A percentile compares a stretch with the other conserved stretches of the same genome.
phyloP scores from a whole-genome alignment of 1,140 invertebrate species.

The Dreissena rostriformis region DNA sequence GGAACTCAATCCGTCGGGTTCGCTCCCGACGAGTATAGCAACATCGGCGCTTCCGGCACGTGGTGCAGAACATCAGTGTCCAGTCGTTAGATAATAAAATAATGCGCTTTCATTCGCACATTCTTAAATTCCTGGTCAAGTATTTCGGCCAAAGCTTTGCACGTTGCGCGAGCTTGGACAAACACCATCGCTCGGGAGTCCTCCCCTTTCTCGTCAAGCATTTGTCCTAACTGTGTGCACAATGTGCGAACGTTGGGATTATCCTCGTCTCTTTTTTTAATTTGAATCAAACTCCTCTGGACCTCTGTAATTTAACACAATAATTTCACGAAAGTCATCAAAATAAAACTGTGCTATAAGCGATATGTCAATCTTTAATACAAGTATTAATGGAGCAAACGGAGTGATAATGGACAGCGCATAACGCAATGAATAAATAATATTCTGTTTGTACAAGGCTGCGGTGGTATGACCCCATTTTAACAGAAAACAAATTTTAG shows the following conservation, averaged over 20 bases:
- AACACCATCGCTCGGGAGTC: conserved; percentile 38
- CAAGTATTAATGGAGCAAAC: no score
- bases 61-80: conserved; percentile 86
- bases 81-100: no score
- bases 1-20: conserved; percentile 83
- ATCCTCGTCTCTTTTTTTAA: not conserved
- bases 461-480: no score
- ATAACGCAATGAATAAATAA: no score
- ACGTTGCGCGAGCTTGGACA: conserved; percentile 32
- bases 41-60: conserved; percentile 82
- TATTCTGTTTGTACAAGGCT: no score
- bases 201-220: conserved; percentile 1
- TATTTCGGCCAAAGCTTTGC: conserved; percentile 19
- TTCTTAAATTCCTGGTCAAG: not conserved
- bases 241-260: conserved; percentile 26
- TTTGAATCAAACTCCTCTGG: not conserved
- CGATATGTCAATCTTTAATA: no score
- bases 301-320: conserved; percentile 8
- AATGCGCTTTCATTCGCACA: not conserved
- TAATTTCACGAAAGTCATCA: not conserved
- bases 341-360: not conserved
- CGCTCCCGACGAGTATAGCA: conserved; percentile 85
- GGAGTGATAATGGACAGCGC: no score
- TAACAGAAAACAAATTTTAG: no score
- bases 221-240: not conserved